A percentile compares a stretch with the other conserved stretches of the same genome.
Conservation (phyloP, 2,113 vertebrate genomes). For the Heterochromis multidens region DNA sequence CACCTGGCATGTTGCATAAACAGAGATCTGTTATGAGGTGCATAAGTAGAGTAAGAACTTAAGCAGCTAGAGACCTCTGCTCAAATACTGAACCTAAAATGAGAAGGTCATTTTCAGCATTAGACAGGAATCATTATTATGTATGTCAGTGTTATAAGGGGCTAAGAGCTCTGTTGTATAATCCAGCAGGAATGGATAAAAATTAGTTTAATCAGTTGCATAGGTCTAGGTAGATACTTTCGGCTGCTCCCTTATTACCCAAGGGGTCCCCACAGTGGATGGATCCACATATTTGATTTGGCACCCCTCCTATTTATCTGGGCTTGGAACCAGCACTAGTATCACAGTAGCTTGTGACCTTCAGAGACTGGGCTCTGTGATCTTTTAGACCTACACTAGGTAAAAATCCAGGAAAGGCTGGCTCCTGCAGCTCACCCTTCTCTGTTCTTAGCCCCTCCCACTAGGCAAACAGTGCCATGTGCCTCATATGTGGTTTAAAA, state of each 20-base stretch:
- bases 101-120: not conserved
- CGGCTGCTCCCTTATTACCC: not conserved
- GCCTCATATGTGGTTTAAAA: not conserved
- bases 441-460: not conserved
- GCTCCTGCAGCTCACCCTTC: not conserved
- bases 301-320: not conserved
- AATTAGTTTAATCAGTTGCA: not conserved
- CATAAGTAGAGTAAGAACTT: not conserved
- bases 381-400: not conserved
- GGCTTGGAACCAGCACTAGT: not conserved
- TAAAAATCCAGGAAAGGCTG: not conserved
- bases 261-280: not conserved
- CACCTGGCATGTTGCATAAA: not conserved
- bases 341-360: not conserved
- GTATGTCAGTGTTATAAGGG: not conserved
- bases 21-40: not conserved
- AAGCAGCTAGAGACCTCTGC: not conserved
- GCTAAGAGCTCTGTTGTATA: not conserved
- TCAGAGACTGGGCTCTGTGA: not conserved
- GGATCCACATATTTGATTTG: not conserved
- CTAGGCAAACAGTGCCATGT: rapidly evolving
- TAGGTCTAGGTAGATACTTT: not conserved
- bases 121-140: not conserved
- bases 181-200: not conserved
- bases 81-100: not conserved